Conservation (phyloP, 2,888 invertebrate species). For the Ichneumon xanthorius region DNA sequence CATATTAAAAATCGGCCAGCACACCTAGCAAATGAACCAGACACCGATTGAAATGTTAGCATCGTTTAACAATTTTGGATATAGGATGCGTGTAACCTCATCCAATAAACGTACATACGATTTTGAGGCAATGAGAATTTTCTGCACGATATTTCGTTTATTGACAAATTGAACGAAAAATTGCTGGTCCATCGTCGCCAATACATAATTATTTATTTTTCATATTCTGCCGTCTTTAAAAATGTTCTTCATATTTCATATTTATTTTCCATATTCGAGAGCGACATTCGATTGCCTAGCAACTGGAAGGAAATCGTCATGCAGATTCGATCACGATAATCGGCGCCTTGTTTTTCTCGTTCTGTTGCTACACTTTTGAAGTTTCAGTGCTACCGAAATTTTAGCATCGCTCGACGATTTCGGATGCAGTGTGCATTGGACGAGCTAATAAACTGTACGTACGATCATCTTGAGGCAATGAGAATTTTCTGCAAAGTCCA, state of each 20-base stretch:
- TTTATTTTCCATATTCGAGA: neutral
- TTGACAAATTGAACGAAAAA: neutral
- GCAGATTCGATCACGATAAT: too few relatives aligned
- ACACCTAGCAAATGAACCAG: constrained; percentile 24
- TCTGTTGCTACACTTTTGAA: neutral
- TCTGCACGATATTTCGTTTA: neutral
- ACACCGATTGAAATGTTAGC: neutral
- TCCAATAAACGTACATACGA: constrained; percentile 63
- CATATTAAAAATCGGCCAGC: constrained; percentile 54
- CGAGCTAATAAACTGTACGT: constrained; percentile 58
- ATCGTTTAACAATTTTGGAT: constrained; percentile 22
- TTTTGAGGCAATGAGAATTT: neutral
- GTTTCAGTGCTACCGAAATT: too few relatives aligned
- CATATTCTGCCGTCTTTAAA: neutral
- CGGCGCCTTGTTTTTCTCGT: too few relatives aligned
- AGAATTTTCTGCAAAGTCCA: neutral
- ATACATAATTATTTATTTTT: neutral
- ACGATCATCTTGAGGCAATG: constrained; percentile 3
- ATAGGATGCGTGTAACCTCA: constrained; percentile 40
- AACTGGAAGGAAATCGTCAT: too few relatives aligned
- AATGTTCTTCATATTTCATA: neutral
- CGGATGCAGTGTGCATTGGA: too few relatives aligned
- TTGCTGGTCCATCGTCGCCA: neutral
- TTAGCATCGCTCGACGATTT: too few relatives aligned
- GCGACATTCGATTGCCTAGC: too few relatives aligned